Conservation (phyloP, 2,797 vertebrate genomes). For the Sciurus carolinensis region DNA sequence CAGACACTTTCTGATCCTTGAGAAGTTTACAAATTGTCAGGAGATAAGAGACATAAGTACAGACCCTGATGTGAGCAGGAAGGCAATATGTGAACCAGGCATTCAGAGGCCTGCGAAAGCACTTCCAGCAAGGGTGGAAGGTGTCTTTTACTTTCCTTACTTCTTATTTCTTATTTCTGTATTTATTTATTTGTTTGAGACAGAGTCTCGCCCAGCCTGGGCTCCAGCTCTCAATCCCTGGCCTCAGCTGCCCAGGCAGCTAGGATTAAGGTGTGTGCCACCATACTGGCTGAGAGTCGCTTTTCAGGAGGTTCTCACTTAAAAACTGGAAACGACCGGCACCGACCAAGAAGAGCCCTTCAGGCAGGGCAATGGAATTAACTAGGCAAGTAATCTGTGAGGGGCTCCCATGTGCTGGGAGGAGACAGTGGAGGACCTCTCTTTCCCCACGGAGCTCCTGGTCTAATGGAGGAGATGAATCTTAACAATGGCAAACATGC, state of each 20-base stretch:
- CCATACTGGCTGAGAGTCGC: no score
- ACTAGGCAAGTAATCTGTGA: not conserved
- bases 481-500: not conserved
- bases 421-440: not conserved
- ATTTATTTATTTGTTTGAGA: no score
- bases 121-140: not conserved
- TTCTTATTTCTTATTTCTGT: no score
- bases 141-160: not conserved
- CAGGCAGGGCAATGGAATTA: not conserved
- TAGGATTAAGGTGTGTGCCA: not conserved
- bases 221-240: not conserved
- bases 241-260: no score
- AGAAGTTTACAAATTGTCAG: not conserved
- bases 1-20: not conserved
- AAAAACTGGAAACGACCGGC: slow-evolving; percentile 8
- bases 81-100: not conserved
- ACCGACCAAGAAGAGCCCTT: not conserved
- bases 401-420: not conserved
- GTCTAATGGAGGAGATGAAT: not conserved
- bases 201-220: not conserved
- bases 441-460: not conserved
- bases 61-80: not conserved
- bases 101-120: not conserved
- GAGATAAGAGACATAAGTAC: not conserved
- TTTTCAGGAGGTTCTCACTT: not conserved